These are phyloP conservation scores for Saccostrea echinata DNA, from an alignment of 1,140 invertebrate species.

Conservation along the genomic window DNA sequence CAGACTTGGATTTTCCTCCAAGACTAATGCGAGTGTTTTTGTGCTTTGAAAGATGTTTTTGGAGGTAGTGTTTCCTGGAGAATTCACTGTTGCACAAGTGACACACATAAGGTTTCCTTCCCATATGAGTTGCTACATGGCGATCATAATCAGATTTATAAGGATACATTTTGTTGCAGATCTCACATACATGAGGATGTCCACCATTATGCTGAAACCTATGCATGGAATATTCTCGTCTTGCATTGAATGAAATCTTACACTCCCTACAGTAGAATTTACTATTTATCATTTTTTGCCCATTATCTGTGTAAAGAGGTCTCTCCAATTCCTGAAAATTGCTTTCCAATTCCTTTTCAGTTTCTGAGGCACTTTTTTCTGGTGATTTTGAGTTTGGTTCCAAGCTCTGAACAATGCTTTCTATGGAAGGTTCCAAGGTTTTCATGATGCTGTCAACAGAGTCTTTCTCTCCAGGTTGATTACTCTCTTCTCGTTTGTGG, in stretches of 20 bases:
- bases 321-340: not conserved
- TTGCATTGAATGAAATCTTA: not conserved
- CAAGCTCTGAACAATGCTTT: not conserved
- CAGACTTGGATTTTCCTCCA: not conserved
- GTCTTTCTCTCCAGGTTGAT: not conserved
- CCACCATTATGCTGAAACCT: slow-evolving; percentile 24
- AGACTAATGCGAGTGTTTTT: not conserved
- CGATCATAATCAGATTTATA: slow-evolving; percentile 7
- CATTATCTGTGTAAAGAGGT: slow-evolving; percentile 7
- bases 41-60: not conserved
- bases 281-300: not conserved
- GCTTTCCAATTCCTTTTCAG: not conserved
- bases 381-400: not conserved
- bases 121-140: not conserved
- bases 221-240: slow-evolving; percentile 2
- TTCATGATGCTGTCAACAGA: not conserved
- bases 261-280: slow-evolving; percentile 28
- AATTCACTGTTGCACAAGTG: not conserved
- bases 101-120: not conserved
- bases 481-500: not conserved
- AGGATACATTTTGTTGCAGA: not conserved
- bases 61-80: slow-evolving; percentile 6
- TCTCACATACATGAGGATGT: not conserved
- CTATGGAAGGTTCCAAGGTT: not conserved
- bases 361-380: not conserved